Evolutionary conservation across 1,140 invertebrate genomes (phyloP).

Genomic region (Magallana angulata): DNA sequence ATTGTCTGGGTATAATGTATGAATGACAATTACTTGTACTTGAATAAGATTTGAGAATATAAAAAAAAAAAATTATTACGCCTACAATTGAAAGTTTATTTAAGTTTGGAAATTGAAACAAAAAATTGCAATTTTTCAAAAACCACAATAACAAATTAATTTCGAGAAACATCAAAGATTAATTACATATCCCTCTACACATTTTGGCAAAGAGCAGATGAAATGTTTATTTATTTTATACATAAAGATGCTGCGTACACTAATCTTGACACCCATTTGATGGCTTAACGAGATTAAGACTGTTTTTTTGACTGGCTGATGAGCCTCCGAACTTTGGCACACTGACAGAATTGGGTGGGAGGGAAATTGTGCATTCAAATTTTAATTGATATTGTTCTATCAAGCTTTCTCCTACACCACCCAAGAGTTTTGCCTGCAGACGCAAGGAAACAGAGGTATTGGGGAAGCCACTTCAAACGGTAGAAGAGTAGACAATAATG

Average conservation of each 20-base stretch:
- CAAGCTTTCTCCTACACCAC: slow-evolving; percentile 30
- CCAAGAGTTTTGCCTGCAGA: slow-evolving; percentile 19
- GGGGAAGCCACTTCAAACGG: slow-evolving; percentile 10
- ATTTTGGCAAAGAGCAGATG: slow-evolving; percentile 23
- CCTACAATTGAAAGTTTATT: neutral
- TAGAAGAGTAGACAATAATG: slow-evolving; percentile 13
- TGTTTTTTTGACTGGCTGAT: slow-evolving; percentile 29
- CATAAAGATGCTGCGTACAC: slow-evolving; percentile 34
- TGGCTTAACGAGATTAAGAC: slow-evolving; percentile 37
- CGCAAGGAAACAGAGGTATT: slow-evolving; percentile 14
- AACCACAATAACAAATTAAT: slow-evolving; percentile 16
- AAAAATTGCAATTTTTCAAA: neutral
- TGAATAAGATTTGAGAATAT: neutral
- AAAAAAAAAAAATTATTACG: neutral
- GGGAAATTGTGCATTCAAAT: slow-evolving; percentile 35
- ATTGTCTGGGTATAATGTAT: slow-evolving; percentile 9
- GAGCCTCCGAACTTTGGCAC: slow-evolving; percentile 7
- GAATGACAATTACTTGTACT: slow-evolving; percentile 15
- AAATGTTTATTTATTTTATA: slow-evolving; percentile 25
- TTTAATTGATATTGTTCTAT: slow-evolving; percentile 38
- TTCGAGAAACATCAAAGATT: neutral
- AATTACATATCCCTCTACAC: slow-evolving; percentile 6
- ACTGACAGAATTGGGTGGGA: slow-evolving; percentile 34
- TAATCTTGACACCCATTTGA: slow-evolving; percentile 36
- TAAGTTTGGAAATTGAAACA: neutral